phyloP scores from a whole-genome alignment of 1,140 invertebrate species.

The Chlorops oryzae region DNA sequence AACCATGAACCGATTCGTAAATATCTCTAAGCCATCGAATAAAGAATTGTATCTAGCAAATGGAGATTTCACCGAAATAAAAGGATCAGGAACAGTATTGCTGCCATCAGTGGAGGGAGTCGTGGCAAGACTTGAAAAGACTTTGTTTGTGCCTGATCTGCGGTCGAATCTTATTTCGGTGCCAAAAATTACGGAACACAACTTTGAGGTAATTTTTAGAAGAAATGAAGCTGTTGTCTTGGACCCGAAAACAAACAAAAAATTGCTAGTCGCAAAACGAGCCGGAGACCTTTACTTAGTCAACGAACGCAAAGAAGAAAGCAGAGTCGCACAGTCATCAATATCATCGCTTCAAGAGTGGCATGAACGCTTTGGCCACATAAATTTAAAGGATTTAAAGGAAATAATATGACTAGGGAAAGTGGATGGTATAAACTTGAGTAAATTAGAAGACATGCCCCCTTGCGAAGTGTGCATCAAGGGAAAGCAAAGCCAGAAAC shows the following conservation, averaged over 20 bases:
- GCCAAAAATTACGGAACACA: too few species aligned
- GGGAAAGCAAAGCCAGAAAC: slow-evolving; percentile 7
- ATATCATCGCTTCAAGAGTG: too few species aligned
- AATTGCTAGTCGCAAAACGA: neutral
- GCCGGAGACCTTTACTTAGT: neutral
- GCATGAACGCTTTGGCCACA: too few species aligned
- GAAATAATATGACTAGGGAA: slow-evolving; percentile 4
- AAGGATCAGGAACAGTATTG: neutral
- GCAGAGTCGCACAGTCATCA: neutral
- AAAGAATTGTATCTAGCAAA: neutral
- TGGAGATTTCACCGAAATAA: neutral
- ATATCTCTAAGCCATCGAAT: neutral
- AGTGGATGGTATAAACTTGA: neutral
- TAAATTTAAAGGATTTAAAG: slow-evolving; percentile 4
- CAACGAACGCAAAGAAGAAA: neutral
- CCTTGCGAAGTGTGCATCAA: slow-evolving; percentile 15
- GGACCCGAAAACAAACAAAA: neutral
- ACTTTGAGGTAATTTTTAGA: too few species aligned
- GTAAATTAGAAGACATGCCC: slow-evolving; percentile 4
- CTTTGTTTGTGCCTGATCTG: slow-evolving; percentile 5
- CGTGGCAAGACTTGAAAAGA: neutral
- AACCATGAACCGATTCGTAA: slow-evolving; percentile 9
- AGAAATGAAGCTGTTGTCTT: neutral
- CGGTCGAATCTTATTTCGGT: too few species aligned
- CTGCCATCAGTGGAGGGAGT: neutral